A percentile compares a stretch with the other conserved stretches of the same genome.
These are phyloP conservation scores for Carollia perspicillata DNA, from an alignment of 2,113 vertebrate species.

Conservation along the genomic window DNA sequence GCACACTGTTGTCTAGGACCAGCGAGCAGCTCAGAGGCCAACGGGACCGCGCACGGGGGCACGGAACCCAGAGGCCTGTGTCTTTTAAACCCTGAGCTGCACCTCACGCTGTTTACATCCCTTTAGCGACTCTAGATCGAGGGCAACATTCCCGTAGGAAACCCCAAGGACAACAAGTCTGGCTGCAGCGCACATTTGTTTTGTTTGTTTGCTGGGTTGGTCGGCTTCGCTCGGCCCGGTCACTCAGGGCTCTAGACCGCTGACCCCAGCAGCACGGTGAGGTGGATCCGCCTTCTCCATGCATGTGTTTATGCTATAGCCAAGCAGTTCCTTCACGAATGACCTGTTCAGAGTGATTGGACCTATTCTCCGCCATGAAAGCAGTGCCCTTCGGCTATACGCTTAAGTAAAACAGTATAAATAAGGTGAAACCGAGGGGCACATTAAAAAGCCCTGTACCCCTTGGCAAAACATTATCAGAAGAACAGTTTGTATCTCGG, in stretches of 20 bases:
- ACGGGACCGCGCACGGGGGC: neutral
- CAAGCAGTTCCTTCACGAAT: neutral
- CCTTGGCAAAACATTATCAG: neutral
- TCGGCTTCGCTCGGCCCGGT: neutral
- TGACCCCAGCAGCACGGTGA: accelerated
- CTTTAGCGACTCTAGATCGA: neutral
- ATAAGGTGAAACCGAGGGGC: accelerated
- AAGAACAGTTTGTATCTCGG: neutral
- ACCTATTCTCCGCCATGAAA: neutral
- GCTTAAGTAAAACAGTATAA: neutral
- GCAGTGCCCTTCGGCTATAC: neutral
- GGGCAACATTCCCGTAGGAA: neutral
- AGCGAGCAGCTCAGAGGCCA: accelerated
- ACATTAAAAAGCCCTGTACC: accelerated
- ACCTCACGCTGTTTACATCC: neutral
- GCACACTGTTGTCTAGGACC: neutral
- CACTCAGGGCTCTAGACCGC: neutral
- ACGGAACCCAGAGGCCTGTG: neutral
- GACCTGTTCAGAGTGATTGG: neutral
- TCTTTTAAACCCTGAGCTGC: neutral
- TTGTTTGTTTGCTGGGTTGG: neutral
- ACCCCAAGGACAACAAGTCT: neutral
- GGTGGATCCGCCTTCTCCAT: accelerated
- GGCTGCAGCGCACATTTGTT: accelerated
- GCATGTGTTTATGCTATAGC: too few species aligned